Conservation (phyloP, 64 coral and sea anemone genomes). For the Porites lutea region DNA sequence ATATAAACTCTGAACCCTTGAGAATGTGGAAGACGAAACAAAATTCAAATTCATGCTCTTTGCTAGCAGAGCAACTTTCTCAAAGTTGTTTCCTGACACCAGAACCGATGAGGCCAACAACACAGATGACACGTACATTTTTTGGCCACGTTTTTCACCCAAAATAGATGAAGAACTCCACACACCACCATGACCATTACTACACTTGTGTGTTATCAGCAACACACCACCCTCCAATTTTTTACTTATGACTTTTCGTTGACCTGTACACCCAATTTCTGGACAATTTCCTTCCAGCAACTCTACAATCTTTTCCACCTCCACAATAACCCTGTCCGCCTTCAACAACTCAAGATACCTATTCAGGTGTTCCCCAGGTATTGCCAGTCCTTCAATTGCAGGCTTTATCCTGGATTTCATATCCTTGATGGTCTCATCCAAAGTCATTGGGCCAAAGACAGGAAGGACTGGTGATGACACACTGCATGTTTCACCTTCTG, state of each 20-base stretch:
- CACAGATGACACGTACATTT: conserved; percentile 37
- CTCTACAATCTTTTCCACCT: conserved; percentile 25
- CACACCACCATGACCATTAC: conserved; percentile 26
- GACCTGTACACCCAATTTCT: not conserved
- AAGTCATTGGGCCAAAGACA: not conserved
- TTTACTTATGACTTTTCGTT: not conserved
- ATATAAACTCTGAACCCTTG: conserved; percentile 51
- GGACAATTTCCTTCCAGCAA: conserved; percentile 28
- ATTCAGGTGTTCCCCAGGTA: not conserved
- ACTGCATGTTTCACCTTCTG: not conserved
- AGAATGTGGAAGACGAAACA: conserved; percentile 43
- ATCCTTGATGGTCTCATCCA: not conserved
- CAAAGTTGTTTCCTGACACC: conserved; percentile 60
- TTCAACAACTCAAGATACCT: conserved; percentile 10
- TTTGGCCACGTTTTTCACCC: conserved; percentile 20
- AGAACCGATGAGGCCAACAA: conserved; percentile 40
- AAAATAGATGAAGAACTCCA: conserved; percentile 36
- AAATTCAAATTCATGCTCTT: conserved; percentile 52
- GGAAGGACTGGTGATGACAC: not conserved
- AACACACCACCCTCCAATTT: conserved; percentile 35
- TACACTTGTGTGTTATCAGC: conserved; percentile 21
- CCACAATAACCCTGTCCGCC: conserved; percentile 35
- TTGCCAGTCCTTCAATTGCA: too few relatives aligned
- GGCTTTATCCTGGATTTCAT: too few relatives aligned
- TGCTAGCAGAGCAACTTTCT: conserved; percentile 34